These are phyloP conservation scores for Alloscopus bannaensis DNA, from an alignment of 2,888 invertebrate genomes.

Conservation along the genomic window DNA sequence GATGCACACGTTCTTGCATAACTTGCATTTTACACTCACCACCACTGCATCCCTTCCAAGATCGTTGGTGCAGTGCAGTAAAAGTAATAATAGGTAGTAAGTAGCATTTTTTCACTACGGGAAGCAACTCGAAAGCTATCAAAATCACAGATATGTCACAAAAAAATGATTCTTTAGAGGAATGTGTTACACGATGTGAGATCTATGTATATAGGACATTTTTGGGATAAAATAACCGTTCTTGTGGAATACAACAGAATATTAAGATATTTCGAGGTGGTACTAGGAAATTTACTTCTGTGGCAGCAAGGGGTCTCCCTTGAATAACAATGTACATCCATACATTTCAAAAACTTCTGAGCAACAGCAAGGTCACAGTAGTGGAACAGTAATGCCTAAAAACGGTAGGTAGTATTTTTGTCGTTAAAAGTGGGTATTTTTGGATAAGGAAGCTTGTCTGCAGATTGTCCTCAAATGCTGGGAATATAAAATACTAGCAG, in stretches of 20 bases:
- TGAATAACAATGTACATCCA: not conserved
- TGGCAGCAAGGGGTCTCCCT: no score
- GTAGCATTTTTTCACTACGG: slow-evolving; percentile 55
- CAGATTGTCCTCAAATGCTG: no score
- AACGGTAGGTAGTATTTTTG: no score
- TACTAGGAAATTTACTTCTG: slow-evolving; percentile 18
- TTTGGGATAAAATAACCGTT: no score
- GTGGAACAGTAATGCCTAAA: no score
- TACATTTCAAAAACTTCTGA: no score
- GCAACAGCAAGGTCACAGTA: no score
- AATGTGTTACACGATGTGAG: no score
- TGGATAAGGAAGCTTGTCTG: no score
- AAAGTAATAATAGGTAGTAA: slow-evolving; percentile 46
- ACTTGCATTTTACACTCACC: slow-evolving; percentile 33
- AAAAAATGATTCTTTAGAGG: not conserved
- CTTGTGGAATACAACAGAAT: slow-evolving; percentile 30
- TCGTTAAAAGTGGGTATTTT: no score
- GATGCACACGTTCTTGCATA: slow-evolving; percentile 25
- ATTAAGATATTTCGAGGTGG: slow-evolving; percentile 49
- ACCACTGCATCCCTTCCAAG: slow-evolving; percentile 1
- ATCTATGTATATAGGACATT: no score
- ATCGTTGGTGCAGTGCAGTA: slow-evolving; percentile 44
- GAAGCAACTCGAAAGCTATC: slow-evolving; percentile 25
- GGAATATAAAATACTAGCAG: no score
- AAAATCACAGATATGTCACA: slow-evolving; percentile 5